Conservation (phyloP, 2,888 invertebrate species). For the Omphaloscelis lunosa region DNA sequence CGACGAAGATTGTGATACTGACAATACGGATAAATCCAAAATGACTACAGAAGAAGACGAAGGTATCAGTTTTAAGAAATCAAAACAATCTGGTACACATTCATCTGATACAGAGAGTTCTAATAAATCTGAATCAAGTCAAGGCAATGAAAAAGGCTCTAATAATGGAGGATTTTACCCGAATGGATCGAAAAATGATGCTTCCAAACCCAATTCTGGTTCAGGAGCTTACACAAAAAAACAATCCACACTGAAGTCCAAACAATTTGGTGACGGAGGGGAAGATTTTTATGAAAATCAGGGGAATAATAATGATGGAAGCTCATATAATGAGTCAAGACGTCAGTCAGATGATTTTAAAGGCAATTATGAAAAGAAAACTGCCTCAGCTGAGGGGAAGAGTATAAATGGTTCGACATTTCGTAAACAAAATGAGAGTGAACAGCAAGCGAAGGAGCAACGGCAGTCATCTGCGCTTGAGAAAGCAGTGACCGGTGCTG, state of each 20-base stretch:
- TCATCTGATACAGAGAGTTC: too few relatives aligned
- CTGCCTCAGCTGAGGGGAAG: fast-evolving
- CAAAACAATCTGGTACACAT: too few relatives aligned
- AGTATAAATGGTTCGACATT: neutral
- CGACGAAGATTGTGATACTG: too few relatives aligned
- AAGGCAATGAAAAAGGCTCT: neutral
- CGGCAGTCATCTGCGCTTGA: too few relatives aligned
- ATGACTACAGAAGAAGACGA: too few relatives aligned
- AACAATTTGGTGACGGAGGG: neutral
- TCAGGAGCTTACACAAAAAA: neutral
- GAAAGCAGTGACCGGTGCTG: too few relatives aligned
- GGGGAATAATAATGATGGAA: neutral
- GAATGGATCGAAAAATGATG: too few relatives aligned
- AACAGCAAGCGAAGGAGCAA: too few relatives aligned
- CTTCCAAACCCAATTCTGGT: fast-evolving
- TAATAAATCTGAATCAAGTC: neutral
- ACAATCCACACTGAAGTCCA: neutral
- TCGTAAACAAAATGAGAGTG: too few relatives aligned
- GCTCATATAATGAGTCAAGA: neutral
- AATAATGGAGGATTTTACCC: too few relatives aligned
- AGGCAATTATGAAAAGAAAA: neutral
- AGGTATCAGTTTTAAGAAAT: too few relatives aligned
- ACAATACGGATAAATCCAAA: too few relatives aligned
- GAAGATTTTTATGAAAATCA: neutral
- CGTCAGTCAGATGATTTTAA: fast-evolving